Conservation (phyloP, 2,113 vertebrate genomes). For the Paralichthys olivaceus region DNA sequence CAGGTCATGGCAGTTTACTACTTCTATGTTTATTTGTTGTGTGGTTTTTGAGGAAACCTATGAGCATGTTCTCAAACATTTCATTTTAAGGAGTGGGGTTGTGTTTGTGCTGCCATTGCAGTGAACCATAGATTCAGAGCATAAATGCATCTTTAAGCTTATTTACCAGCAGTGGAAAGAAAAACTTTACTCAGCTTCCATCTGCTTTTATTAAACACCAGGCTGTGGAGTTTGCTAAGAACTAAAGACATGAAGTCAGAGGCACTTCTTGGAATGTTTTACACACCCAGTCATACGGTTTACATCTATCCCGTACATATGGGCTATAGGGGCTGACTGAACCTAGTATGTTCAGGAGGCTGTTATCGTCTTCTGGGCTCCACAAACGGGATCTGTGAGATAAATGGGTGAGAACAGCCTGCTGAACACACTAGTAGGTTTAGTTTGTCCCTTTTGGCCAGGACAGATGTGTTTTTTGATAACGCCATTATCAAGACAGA, state of each 20-base stretch:
- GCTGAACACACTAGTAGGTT: too few species aligned
- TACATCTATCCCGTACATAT: too few species aligned
- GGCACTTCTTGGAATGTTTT: background rate
- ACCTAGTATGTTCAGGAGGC: too few species aligned
- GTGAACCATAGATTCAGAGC: background rate
- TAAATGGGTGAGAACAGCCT: too few species aligned
- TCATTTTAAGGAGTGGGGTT: background rate
- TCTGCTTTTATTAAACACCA: constrained; percentile 14
- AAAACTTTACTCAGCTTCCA: background rate
- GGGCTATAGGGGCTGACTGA: too few species aligned
- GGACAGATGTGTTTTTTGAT: too few species aligned
- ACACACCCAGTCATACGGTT: background rate
- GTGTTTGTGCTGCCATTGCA: background rate
- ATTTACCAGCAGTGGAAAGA: background rate
- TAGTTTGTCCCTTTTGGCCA: too few species aligned
- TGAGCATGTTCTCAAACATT: background rate
- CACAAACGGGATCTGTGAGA: too few species aligned
- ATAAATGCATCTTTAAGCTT: background rate
- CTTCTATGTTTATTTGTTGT: background rate
- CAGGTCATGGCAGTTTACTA: background rate
- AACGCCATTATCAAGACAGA: too few species aligned
- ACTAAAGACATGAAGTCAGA: background rate
- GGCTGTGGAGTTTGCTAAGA: background rate
- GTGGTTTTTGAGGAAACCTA: background rate
- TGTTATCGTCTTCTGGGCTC: too few species aligned